Evolutionary conservation across 2,797 vertebrate species (phyloP).

Genomic region (Aratinga solstitialis): DNA sequence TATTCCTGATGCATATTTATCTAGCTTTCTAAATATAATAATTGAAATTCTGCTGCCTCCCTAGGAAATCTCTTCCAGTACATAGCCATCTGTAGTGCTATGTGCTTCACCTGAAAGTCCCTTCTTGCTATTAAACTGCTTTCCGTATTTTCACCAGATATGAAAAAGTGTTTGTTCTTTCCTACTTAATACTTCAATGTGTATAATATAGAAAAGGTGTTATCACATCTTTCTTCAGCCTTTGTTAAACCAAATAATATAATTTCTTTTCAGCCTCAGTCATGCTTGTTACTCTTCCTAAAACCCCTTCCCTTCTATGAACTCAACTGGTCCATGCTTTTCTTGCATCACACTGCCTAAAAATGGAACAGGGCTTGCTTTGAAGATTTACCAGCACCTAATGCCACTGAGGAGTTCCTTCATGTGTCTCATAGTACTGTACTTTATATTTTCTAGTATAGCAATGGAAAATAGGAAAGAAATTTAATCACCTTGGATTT

Average conservation of each 20-base stretch:
- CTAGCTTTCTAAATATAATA: neutral
- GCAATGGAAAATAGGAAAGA: neutral
- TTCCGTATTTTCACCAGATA: neutral
- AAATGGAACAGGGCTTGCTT: neutral
- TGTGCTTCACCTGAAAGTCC: neutral
- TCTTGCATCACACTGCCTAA: accelerated
- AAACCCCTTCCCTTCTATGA: accelerated
- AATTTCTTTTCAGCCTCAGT: neutral
- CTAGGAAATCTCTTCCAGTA: neutral
- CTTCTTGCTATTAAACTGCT: neutral
- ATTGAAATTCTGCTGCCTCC: neutral
- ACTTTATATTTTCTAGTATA: neutral
- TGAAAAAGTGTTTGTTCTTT: neutral
- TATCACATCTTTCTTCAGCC: neutral
- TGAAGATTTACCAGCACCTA: neutral
- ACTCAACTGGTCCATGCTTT: neutral
- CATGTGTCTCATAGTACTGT: neutral
- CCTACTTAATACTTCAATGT: neutral
- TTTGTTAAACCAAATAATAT: neutral
- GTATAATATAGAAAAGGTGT: neutral
- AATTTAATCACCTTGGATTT: neutral
- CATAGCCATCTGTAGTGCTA: neutral
- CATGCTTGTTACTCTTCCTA: neutral
- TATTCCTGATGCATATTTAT: neutral
- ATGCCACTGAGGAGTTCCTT: neutral